Base-by-base conservation (phyloP, 2,797 vertebrate genomes). In the Catharus ustulatus region DNA sequence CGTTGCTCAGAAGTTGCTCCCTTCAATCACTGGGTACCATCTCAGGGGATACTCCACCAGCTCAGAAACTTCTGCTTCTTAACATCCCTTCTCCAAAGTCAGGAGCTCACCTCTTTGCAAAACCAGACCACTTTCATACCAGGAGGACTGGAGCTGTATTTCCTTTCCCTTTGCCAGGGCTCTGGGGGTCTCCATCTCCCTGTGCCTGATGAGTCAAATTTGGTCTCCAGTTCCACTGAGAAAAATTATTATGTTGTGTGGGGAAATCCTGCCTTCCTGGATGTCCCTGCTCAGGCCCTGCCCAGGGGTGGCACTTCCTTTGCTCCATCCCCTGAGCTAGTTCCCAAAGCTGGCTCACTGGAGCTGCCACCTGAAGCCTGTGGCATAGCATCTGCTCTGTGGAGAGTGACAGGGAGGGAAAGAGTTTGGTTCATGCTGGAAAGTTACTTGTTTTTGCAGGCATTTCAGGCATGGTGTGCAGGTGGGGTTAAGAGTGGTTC, bases 201-300 rank as follows among this genome's bases (percentile, higher is more conserved):
- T 2, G 7, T 67, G 27, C 26, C 48, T 29, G 14, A 43, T 9
- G 42, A 78, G 30, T 19, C 51, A 73, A 66, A 38, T 40, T 52
- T 52, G 15, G 6, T 64, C n/a, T 38, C 14, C 2, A 2, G 46
- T 29, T 58, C 32, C 72, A 29, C 14, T 26, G 55, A 15, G n/a
- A 15, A 82, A 46, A 68, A 51, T 5, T 6, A 23, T 36, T 8
- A 5, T 0, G 0, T 32, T 18, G 30, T 22, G 8, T 27, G 40
- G 24, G 36, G 45, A 87, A 75, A 51, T 23, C 26, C 40, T 73
- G 38, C 40, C 23, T 74, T 26, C 22, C 30, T 43, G 34, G 23
- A 43, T 1, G 4, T 27, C 34, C 32, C 34, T 34, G 45, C 67
- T 63, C 54, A 30, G 52, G 71, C 43, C 29, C 40, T 0, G 1